These are phyloP conservation scores for Prenolepis imparis DNA, from an alignment of 2,888 invertebrate genomes.

Conservation along the genomic window DNA sequence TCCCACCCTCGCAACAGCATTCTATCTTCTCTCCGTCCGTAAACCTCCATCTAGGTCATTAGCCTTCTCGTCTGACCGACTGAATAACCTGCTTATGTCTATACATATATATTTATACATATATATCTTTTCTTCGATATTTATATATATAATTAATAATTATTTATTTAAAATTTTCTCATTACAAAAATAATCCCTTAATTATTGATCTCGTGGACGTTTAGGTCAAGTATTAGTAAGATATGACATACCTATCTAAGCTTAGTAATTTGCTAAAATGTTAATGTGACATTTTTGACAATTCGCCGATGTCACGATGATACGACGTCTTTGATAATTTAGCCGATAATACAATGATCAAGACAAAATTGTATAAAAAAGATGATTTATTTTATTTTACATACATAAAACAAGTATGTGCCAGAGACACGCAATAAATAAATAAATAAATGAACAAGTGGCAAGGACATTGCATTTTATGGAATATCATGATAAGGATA, in stretches of 20 bases:
- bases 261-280: background rate
- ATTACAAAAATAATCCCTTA: background rate
- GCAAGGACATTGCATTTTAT: slow-evolving; percentile 58
- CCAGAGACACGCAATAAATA: slow-evolving; percentile 73
- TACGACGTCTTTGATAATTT: background rate
- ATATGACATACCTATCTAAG: background rate
- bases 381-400: slow-evolving; percentile 32
- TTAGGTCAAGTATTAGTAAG: background rate
- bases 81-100: slow-evolving; percentile 63
- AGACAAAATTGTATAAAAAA: slow-evolving; percentile 25
- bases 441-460: slow-evolving; percentile 67
- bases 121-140: slow-evolving; percentile 62
- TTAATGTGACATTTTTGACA: background rate
- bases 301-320: background rate
- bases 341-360: background rate
- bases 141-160: slow-evolving; percentile 65
- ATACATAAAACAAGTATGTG: background rate
- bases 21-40: slow-evolving; percentile 70
- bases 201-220: slow-evolving; percentile 8
- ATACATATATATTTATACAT: background rate
- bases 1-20: slow-evolving; percentile 63
- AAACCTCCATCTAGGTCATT: slow-evolving; percentile 81
- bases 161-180: slow-evolving; percentile 37
- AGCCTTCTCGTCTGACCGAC: slow-evolving; percentile 70
- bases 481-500: slow-evolving; percentile 82